Conservation (phyloP, 2,888 invertebrate genomes). For the Julus scanicus region DNA sequence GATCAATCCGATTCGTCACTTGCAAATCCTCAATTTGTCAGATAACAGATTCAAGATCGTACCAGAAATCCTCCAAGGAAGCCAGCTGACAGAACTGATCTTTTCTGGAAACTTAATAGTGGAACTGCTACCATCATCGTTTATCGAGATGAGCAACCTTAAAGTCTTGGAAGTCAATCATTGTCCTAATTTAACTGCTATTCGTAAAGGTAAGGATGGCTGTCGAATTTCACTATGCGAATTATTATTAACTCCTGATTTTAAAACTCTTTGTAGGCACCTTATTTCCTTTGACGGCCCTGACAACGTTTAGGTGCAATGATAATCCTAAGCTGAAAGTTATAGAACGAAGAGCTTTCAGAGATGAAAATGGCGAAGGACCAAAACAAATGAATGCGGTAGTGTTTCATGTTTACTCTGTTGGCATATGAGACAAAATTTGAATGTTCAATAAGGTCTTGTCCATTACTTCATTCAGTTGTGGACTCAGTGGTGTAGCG, state of each 20-base stretch:
- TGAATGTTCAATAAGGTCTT: too few species aligned
- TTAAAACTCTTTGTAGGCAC: constrained; percentile 41
- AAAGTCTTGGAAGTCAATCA: constrained; percentile 37
- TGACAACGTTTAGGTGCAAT: neutral
- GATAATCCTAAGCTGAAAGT: constrained; percentile 28
- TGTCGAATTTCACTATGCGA: too few species aligned
- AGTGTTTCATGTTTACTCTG: neutral
- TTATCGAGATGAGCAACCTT: constrained; percentile 46
- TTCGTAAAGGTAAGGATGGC: constrained; percentile 53
- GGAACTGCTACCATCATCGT: constrained; percentile 49
- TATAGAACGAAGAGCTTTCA: constrained; percentile 47
- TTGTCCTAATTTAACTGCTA: constrained; percentile 37
- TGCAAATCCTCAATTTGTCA: constrained; percentile 44
- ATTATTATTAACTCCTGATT: constrained; percentile 22
- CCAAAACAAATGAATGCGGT: constrained; percentile 16
- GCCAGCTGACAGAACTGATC: constrained; percentile 39
- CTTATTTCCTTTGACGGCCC: constrained; percentile 21
- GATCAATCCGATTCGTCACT: constrained; percentile 53
- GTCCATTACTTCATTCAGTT: too few species aligned
- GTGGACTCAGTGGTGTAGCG: too few species aligned
- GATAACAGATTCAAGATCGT: constrained; percentile 50
- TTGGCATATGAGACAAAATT: too few species aligned
- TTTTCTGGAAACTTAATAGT: constrained; percentile 52
- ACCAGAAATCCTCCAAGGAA: constrained; percentile 52
- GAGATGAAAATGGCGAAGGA: constrained; percentile 52